A percentile compares a stretch with the other conserved stretches of the same genome.
phyloP scores from a whole-genome alignment of 2,888 invertebrate species.

The Nebria salina region DNA sequence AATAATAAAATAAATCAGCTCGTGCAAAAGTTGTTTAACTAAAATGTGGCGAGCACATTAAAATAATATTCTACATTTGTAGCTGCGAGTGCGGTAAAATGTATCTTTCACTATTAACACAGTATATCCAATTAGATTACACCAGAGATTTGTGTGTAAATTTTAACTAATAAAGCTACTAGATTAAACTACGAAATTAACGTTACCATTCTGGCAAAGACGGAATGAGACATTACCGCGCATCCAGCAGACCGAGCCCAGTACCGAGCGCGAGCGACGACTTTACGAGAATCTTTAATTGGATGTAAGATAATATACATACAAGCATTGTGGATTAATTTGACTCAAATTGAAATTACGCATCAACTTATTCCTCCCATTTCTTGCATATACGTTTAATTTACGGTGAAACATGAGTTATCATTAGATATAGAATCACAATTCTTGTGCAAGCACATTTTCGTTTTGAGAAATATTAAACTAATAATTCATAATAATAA shows the following conservation, averaged over 20 bases:
- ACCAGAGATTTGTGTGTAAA: constrained; percentile 43
- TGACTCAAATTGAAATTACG: background rate
- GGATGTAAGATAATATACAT: background rate
- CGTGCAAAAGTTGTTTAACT: background rate
- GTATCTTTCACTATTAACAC: constrained; percentile 9
- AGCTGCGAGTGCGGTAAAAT: background rate
- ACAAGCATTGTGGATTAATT: background rate
- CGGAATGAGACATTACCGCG: background rate
- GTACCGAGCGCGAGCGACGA: background rate
- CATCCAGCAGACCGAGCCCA: background rate
- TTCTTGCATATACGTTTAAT: background rate
- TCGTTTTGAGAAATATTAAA: background rate
- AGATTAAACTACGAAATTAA: constrained; percentile 45
- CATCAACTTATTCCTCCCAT: background rate
- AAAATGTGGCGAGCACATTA: background rate
- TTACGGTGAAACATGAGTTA: background rate
- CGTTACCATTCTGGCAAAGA: constrained; percentile 16
- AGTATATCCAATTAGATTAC: constrained; percentile 37
- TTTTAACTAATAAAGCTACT: constrained; percentile 35
- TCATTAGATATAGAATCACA: background rate
- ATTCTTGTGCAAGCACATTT: background rate
- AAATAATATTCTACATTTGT: too few relatives aligned
- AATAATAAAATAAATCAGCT: background rate
- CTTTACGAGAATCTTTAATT: background rate
- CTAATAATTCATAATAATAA: too few relatives aligned